These are phyloP conservation scores for Orthochromis malagaraziensis DNA, from an alignment of 2,113 vertebrate genomes.

Conservation along the genomic window DNA sequence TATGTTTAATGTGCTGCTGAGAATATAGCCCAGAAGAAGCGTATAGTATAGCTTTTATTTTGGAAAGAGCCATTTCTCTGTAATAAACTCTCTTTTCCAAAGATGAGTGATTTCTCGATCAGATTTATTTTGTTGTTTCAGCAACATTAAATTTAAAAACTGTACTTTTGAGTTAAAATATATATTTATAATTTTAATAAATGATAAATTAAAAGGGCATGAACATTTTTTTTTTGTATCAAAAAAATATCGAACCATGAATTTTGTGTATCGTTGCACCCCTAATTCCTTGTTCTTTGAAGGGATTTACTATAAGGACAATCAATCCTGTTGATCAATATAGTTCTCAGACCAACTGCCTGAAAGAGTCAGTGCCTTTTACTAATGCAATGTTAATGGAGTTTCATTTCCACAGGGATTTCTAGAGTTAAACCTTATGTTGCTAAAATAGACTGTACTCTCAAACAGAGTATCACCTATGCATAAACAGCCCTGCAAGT, in stretches of 20 bases:
- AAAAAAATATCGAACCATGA: fast-evolving
- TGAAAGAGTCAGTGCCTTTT: background rate
- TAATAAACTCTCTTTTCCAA: background rate
- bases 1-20: background rate
- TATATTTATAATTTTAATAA: background rate
- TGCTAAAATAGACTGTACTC: background rate
- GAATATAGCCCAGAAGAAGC: background rate
- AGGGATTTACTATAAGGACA: background rate
- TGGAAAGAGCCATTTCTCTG: fast-evolving
- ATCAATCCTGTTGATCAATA: conserved; percentile 19
- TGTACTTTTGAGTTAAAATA: background rate
- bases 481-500: background rate
- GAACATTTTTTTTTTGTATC: background rate
- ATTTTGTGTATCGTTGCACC: fast-evolving
- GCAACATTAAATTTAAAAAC: background rate
- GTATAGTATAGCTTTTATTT: background rate
- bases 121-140: background rate
- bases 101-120: fast-evolving
- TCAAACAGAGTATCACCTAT: background rate
- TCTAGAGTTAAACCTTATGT: background rate
- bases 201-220: background rate
- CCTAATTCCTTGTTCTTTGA: background rate
- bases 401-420: background rate
- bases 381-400: conserved; percentile 29
- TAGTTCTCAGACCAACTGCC: background rate